Evolutionary conservation across 2,113 vertebrate species (phyloP), one percentile per base, ranked within the genome.

Genomic region (Tachysurus vachellii): DNA sequence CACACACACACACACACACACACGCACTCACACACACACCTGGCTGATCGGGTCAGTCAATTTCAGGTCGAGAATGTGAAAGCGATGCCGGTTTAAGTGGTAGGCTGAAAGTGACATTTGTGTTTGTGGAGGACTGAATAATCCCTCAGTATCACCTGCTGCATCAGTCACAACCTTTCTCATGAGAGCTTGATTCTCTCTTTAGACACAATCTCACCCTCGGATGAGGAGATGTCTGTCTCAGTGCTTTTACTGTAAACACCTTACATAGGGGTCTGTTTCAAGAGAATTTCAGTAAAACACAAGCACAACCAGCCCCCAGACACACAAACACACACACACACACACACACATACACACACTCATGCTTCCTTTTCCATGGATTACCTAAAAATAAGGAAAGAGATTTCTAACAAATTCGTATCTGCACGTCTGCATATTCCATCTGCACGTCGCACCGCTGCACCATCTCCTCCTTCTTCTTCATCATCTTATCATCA

Each of bases 211-310:
- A 70, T 71, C 77, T 82, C 50, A 36, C 79, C 83, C 31, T 86
- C 11, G 44, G 19, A 76, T 76, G 70, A 70, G 53, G 70, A 83
- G 47, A 73, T 23, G 77, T 71, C 77, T 68, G 68, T 81, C 54
- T 42, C 23, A 64, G 28, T 5, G 13, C 28, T 47, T 83, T 86
- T 83, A 79, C 59, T 61, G 85, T 88, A 86, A 90, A 90, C 84
- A 90, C 62, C 82, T 85, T 44, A 85, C 62, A 73, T 80, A 71
- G 12, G 54, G 83, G 83, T 75, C 79, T 64, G 87, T 79, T 86
- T 83, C 1, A 8, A 73, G 57, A 31, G 71, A 56, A 42, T 68
- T 80, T 59, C 66, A 31, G 44, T 26, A 28, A 31, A 83, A 28
- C 44, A 68, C 47, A 68, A 77, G 36, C 70, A 44, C 16, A 42